Percentiles rank a stretch among this genome's conserved stretches.
Conservation (phyloP, 2,113 vertebrate genomes). For the Tachuris rubrigastra region DNA sequence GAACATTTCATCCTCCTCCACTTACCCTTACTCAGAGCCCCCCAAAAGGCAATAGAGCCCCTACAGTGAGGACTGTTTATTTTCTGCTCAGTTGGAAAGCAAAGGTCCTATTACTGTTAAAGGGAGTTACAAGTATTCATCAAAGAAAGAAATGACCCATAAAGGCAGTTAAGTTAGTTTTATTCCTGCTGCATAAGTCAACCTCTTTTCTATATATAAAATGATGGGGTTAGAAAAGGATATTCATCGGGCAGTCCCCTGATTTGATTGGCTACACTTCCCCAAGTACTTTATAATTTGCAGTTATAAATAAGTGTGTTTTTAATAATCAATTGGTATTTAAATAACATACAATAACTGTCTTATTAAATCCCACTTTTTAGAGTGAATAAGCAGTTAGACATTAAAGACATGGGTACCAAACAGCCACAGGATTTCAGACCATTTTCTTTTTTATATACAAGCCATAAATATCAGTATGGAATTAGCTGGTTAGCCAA, state of each 20-base stretch:
- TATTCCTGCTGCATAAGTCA: slow-evolving; percentile 56
- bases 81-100: slow-evolving; percentile 55
- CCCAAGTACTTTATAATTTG: slow-evolving; percentile 45
- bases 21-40: slow-evolving; percentile 13
- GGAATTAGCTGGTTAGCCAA: slow-evolving; percentile 52
- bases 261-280: slow-evolving; percentile 10
- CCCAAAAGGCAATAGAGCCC: slow-evolving; percentile 32
- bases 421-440: slow-evolving; percentile 63
- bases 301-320: slow-evolving; percentile 61
- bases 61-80: slow-evolving; percentile 30
- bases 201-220: slow-evolving; percentile 59
- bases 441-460: slow-evolving; percentile 26
- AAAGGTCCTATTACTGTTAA: slow-evolving; percentile 46
- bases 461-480: slow-evolving; percentile 61
- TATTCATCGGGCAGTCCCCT: slow-evolving; percentile 27
- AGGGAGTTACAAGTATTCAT: slow-evolving; percentile 62
- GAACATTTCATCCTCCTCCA: not conserved
- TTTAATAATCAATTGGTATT: slow-evolving; percentile 71
- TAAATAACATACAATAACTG: slow-evolving; percentile 67
- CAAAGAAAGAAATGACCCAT: slow-evolving; percentile 70
- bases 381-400: slow-evolving; percentile 53
- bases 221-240: slow-evolving; percentile 36
- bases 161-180: slow-evolving; percentile 62
- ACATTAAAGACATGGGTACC: slow-evolving; percentile 25
- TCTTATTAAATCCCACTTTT: slow-evolving; percentile 64